Conservation (phyloP, 2,113 vertebrate species). For the Nannobrachium achirus region DNA sequence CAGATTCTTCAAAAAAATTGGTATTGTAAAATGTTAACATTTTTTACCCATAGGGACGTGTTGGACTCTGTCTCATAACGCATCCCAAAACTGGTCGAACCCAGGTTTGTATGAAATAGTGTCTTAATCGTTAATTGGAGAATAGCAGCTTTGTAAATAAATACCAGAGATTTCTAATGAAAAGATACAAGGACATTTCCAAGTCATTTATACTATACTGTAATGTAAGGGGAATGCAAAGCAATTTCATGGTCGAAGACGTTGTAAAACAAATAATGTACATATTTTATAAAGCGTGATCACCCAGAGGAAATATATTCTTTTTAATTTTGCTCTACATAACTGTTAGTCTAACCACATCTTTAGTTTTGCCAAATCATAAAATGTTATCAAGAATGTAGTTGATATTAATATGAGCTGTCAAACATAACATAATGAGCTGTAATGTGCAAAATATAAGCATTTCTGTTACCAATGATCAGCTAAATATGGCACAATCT, state of each 20-base stretch:
- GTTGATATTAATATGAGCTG: conserved; percentile 57
- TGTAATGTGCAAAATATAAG: conserved; percentile 43
- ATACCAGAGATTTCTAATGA: conserved; percentile 85
- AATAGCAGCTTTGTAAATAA: conserved; percentile 87
- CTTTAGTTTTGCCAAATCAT: conserved; percentile 60
- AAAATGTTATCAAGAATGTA: conserved; percentile 73
- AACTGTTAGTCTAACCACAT: conserved; percentile 22
- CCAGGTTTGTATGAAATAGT: conserved; percentile 82
- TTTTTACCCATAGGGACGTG: conserved; percentile 25
- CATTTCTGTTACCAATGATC: conserved; percentile 48
- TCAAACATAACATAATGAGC: too few species aligned
- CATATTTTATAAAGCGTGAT: conserved; percentile 82
- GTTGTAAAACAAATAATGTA: conserved; percentile 85
- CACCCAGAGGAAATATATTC: conserved; percentile 77
- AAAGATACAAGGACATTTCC: conserved; percentile 81
- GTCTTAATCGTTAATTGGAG: conserved; percentile 79
- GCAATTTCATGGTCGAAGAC: conserved; percentile 83
- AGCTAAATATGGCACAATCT: conserved; percentile 32
- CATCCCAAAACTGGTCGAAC: conserved; percentile 76
- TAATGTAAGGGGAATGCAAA: conserved; percentile 85
- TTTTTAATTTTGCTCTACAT: conserved; percentile 71
- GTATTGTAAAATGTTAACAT: conserved; percentile 10
- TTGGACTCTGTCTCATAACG: conserved; percentile 22
- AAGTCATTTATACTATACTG: conserved; percentile 91
- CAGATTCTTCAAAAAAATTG: conserved; percentile 22